These are phyloP conservation scores for Metallyticus violacea DNA, from an alignment of 2,888 invertebrate genomes.

Conservation along the genomic window DNA sequence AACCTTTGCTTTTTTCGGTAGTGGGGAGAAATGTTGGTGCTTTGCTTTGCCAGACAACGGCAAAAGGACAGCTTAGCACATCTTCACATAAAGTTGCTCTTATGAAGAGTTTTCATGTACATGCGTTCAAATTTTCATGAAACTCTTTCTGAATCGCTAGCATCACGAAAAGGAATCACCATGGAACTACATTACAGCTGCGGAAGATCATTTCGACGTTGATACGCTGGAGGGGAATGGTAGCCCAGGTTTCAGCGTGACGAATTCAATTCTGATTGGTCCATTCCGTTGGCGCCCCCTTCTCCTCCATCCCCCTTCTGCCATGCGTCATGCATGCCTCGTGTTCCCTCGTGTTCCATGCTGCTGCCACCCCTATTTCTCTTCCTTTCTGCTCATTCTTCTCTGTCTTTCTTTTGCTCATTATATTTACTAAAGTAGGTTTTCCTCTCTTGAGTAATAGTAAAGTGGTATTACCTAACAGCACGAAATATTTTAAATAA, in stretches of 20 bases:
- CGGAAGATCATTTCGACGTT: conserved; percentile 39
- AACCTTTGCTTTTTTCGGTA: neutral
- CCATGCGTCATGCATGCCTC: neutral
- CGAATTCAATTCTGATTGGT: conserved; percentile 62
- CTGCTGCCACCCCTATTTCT: conserved; percentile 3
- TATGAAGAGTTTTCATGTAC: neutral
- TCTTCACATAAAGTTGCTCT: neutral
- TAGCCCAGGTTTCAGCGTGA: conserved; percentile 43
- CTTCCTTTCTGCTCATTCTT: neutral
- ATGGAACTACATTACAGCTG: conserved; percentile 46
- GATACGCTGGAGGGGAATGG: neutral
- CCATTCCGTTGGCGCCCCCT: conserved; percentile 38
- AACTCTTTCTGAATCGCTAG: neutral
- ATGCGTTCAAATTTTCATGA: neutral
- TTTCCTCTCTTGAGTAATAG: too few species aligned
- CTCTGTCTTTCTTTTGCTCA: conserved; percentile 12
- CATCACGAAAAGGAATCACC: neutral
- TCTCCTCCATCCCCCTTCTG: neutral
- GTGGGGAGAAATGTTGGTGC: neutral
- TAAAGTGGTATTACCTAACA: too few species aligned
- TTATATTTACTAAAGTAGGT: too few species aligned
- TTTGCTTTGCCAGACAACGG: neutral
- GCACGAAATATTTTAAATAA: too few species aligned
- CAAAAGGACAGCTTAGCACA: neutral
- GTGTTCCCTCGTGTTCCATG: neutral